Base-by-base conservation (phyloP, 1,140 invertebrate genomes). In the Drosophila insularis region DNA sequence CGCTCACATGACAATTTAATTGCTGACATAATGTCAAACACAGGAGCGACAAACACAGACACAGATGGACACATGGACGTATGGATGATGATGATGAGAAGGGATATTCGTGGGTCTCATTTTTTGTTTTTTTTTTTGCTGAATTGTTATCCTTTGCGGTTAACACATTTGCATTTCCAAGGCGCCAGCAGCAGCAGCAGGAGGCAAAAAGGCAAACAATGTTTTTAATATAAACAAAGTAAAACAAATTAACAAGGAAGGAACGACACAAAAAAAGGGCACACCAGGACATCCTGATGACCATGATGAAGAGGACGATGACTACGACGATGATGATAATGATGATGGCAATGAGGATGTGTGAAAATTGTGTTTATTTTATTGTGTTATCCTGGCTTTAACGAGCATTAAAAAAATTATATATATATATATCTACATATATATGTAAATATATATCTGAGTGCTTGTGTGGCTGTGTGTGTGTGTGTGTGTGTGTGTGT, bases 221-320 rank as follows among this genome's bases (percentile, higher is more conserved):
- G 85, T 89, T 89, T 89, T 84, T 89, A 89, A 80, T 89, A 89
- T 89, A 89, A 89, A 89, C 84, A 89, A 89, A 89, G 84, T 89
- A 85, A 89, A 89, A 89, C 85, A 89, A 89, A 89, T 89, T 89
- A 89, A 80, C 84, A 64, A 55, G 31, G 39, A 56, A 53, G 59
- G 53, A 35, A 35, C 10, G 32, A 64, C 58, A 64, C 58, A 59
- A 63, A 63, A 58, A 27, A 61, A 13, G 19, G 8, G 35, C 27
- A n/a, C 43, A 43, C 39, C 35, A 40, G 56, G 21, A 53, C 63
- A 63, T 63, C 43, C 35, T 43, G 67, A 71, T 56, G 23, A 59
- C 53, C 35, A 13, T 37, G 54, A 59, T 37, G 35, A 37, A 3
- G 35, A 37, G 10, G 50, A 53, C 60, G 67, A 64, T 54, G 62